A percentile compares a stretch with the other conserved stretches of the same genome.
phyloP scores from a whole-genome alignment of 2,113 vertebrate genomes.

The Cyprinodon tularosa region DNA sequence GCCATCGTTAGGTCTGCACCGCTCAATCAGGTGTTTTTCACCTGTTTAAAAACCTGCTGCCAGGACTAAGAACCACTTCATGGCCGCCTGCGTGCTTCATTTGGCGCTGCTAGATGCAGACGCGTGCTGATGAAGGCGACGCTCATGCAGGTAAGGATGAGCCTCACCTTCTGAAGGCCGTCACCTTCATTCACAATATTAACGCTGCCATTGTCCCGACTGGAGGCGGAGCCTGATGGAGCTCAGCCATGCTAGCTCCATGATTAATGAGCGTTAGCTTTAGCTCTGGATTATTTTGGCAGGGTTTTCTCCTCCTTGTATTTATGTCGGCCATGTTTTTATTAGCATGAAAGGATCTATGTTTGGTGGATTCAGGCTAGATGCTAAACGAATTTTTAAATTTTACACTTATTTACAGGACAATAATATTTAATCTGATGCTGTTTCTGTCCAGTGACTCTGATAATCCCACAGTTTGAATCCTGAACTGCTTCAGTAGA shows the following conservation, averaged over 20 bases:
- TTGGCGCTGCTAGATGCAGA: conserved; percentile 80
- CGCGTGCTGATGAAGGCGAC: not conserved
- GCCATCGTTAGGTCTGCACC: too few species aligned
- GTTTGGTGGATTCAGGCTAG: not conserved
- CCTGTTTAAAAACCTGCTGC: not conserved
- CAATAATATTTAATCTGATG: not conserved
- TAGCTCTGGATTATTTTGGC: too few species aligned
- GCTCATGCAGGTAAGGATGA: conserved; percentile 41
- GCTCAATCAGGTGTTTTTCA: too few species aligned
- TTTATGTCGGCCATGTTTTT: not conserved
- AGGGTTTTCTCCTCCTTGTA: too few species aligned
- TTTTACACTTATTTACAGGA: not conserved
- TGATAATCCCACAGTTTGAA: not conserved
- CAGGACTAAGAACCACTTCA: conserved; percentile 38
- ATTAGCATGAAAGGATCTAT: not conserved
- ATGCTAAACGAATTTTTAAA: not conserved
- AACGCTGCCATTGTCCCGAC: too few species aligned
- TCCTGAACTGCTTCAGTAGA: not conserved
- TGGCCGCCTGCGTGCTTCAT: conserved; percentile 53
- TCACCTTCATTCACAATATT: not conserved
- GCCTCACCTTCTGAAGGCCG: not conserved
- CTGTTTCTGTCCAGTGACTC: not conserved
- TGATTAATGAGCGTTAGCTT: too few species aligned
- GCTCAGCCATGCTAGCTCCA: too few species aligned
- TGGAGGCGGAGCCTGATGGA: too few species aligned